Evolutionary conservation across 2,888 invertebrate genomes (phyloP).

Genomic region (Drosophila macrospina): DNA sequence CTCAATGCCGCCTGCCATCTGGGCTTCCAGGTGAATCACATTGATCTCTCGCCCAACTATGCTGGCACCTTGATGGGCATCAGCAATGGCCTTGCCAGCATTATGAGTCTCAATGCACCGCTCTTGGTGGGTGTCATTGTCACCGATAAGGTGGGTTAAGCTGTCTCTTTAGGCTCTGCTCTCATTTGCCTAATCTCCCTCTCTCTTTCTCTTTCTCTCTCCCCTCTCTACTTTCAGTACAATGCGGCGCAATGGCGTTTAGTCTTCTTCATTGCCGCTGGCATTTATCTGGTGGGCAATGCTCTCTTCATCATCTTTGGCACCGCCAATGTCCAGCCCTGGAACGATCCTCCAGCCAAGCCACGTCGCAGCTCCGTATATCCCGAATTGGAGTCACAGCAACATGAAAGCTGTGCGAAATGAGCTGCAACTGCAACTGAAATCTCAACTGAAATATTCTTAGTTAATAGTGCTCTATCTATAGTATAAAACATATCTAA

Average conservation of each 20-base stretch:
- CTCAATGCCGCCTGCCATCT: constrained; percentile 91
- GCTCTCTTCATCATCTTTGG: constrained; percentile 90
- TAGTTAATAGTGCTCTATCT: too few species aligned
- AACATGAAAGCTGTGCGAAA: constrained; percentile 10
- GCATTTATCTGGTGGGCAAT: constrained; percentile 89
- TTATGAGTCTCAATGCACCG: constrained; percentile 92
- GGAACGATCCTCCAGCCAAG: constrained; percentile 87
- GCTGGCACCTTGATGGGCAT: constrained; percentile 94
- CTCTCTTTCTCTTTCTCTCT: too few species aligned
- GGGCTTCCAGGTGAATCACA: constrained; percentile 93
- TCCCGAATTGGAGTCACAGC: constrained; percentile 74
- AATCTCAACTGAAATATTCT: too few species aligned
- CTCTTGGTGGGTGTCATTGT: constrained; percentile 90
- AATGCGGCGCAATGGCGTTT: constrained; percentile 89
- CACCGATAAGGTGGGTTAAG: constrained; percentile 88
- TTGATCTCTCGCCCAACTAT: constrained; percentile 93
- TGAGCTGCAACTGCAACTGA: neutral
- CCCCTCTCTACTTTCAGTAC: constrained; percentile 85
- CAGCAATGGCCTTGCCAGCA: constrained; percentile 91
- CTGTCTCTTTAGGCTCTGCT: neutral
- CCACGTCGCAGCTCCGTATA: constrained; percentile 64
- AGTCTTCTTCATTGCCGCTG: constrained; percentile 91
- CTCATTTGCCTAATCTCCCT: constrained; percentile 43
- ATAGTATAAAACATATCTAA: too few species aligned
- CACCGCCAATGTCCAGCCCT: constrained; percentile 88